Evolutionary conservation across 2,113 vertebrate genomes (phyloP).

Genomic region (Microcebus murinus): DNA sequence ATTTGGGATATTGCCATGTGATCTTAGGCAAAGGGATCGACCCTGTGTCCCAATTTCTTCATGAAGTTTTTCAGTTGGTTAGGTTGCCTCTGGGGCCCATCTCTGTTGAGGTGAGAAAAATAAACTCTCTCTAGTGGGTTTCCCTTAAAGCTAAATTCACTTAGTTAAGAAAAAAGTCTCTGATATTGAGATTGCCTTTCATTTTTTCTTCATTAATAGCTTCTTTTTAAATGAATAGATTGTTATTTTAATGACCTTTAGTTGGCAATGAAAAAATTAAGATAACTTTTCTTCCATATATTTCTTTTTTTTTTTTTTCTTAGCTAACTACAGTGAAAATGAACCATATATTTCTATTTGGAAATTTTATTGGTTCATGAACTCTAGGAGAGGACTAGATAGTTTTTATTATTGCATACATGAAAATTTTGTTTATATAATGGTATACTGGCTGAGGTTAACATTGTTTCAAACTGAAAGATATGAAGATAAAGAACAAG

Average conservation of each 20-base stretch:
- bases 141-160: constrained; percentile 27
- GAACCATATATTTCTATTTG: constrained; percentile 20
- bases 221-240: neutral
- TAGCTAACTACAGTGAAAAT: too few species aligned
- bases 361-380: neutral
- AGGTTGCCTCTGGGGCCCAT: neutral
- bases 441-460: neutral
- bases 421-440: constrained; percentile 11
- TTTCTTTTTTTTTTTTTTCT: too few species aligned
- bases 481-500: neutral
- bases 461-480: neutral
- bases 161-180: neutral
- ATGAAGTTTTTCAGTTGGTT: neutral
- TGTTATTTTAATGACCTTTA: constrained; percentile 3
- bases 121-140: neutral
- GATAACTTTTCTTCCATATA: neutral
- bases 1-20: neutral
- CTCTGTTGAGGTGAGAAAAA: constrained; percentile 20
- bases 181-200: neutral
- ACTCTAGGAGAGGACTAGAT: neutral
- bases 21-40: neutral
- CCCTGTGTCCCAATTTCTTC: neutral
- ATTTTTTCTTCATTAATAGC: neutral
- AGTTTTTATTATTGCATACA: neutral
- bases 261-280: constrained; percentile 55